phyloP scores from a whole-genome alignment of 2,888 invertebrate genomes.

The Apodemia zela region DNA sequence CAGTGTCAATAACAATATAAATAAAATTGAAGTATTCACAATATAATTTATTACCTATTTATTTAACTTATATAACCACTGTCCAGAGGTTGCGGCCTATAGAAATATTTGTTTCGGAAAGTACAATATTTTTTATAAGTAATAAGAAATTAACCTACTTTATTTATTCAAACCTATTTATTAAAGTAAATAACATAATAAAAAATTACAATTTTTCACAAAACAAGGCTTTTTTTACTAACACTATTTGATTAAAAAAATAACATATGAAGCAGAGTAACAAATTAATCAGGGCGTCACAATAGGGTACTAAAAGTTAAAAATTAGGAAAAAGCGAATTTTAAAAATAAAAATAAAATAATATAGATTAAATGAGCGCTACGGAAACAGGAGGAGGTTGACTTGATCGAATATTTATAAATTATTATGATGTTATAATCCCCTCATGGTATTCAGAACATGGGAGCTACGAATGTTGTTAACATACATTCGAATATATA shows the following conservation, averaged over 20 bases:
- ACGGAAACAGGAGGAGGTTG: conserved; percentile 78
- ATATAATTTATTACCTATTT: conserved; percentile 22
- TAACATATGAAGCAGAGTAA: conserved; percentile 39
- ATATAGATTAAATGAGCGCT: conserved; percentile 46
- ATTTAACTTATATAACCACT: conserved; percentile 3
- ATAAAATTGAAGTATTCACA: neutral
- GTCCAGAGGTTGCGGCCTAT: conserved; percentile 3
- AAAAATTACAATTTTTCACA: neutral
- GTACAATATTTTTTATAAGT: conserved; percentile 14
- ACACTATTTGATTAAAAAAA: conserved; percentile 22
- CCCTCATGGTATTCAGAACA: conserved; percentile 61
- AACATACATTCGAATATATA: conserved; percentile 1
- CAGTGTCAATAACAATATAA: conserved; percentile 44
- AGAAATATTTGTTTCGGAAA: conserved; percentile 1
- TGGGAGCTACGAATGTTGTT: conserved; percentile 28
- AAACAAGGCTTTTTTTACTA: neutral
- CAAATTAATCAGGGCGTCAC: conserved; percentile 64
- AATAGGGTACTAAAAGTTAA: conserved; percentile 41
- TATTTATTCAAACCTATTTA: too few species aligned
- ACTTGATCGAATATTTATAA: conserved; percentile 46
- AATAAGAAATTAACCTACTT: neutral
- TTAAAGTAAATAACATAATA: neutral
- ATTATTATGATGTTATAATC: conserved; percentile 45
- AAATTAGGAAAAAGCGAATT: conserved; percentile 32
- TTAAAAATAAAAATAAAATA: conserved; percentile 41